Percentiles rank a stretch among this genome's conserved stretches.
Conservation (phyloP, 2,888 invertebrate species). For the Cheilosia soror region DNA sequence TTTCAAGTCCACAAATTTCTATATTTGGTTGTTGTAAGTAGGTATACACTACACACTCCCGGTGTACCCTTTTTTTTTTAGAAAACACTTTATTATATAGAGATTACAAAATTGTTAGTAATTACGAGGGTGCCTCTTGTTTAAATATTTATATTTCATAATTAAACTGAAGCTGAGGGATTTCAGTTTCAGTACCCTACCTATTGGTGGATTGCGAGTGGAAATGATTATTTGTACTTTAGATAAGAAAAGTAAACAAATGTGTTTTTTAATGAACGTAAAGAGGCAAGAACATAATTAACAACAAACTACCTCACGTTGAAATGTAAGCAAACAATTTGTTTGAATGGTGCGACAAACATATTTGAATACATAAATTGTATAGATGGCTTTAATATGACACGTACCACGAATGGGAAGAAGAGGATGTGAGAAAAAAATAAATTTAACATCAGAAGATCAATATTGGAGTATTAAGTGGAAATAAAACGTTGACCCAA, state of each 20-base stretch:
- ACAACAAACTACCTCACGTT: neutral
- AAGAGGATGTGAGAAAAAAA: too few relatives aligned
- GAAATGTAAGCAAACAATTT: neutral
- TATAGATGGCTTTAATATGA: too few relatives aligned
- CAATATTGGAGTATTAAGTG: too few relatives aligned
- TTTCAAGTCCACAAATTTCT: slow-evolving; percentile 20
- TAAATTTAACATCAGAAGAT: too few relatives aligned
- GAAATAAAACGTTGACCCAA: too few relatives aligned
- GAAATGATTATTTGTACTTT: slow-evolving; percentile 27
- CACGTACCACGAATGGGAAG: too few relatives aligned
- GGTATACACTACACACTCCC: neutral
- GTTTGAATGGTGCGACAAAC: neutral
- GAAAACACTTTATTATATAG: slow-evolving; percentile 16
- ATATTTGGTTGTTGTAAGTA: slow-evolving; percentile 9
- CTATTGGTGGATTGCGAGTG: slow-evolving; percentile 5
- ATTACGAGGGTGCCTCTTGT: slow-evolving; percentile 28
- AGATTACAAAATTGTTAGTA: slow-evolving; percentile 26
- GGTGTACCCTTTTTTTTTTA: neutral
- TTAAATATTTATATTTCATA: slow-evolving; percentile 29
- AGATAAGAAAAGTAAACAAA: slow-evolving; percentile 40
- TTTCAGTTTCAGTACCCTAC: neutral
- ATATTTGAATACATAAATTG: neutral
- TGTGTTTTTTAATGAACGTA: neutral
- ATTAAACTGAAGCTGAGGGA: slow-evolving; percentile 14
- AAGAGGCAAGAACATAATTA: neutral